Evolutionary conservation across 2,888 invertebrate species (phyloP).

Genomic region (Gasteruption jaculator): DNA sequence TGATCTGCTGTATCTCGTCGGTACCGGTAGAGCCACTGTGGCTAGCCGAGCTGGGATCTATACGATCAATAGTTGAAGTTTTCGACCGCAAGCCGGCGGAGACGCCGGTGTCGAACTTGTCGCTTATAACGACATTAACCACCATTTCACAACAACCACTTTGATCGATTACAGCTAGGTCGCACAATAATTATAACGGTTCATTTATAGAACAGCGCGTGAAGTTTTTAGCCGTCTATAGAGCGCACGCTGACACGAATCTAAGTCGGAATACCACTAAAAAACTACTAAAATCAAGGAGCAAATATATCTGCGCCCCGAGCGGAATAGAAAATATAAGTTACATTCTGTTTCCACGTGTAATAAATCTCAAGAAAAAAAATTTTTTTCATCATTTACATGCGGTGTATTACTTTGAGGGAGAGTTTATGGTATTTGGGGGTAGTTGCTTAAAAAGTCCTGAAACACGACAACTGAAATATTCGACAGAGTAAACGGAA

Average conservation of each 20-base stretch:
- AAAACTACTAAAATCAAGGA: not conserved
- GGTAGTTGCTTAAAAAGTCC: too few species aligned
- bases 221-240: not conserved
- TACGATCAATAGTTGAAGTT: not conserved
- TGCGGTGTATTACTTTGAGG: too few species aligned
- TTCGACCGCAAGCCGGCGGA: not conserved
- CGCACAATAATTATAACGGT: not conserved
- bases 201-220: slow-evolving; percentile 1
- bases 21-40: not conserved
- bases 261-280: not conserved
- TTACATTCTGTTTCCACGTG: too few species aligned
- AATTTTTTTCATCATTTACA: too few species aligned
- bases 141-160: slow-evolving; percentile 5
- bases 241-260: not conserved
- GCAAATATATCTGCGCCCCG: not conserved
- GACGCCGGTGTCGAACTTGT: not conserved
- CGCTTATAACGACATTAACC: slow-evolving; percentile 1
- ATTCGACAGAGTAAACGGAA: too few species aligned
- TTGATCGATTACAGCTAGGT: not conserved
- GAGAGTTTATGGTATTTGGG: too few species aligned
- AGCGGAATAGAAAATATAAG: too few species aligned
- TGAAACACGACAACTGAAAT: too few species aligned
- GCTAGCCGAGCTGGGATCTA: slow-evolving; percentile 1
- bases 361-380: too few species aligned
- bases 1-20: slow-evolving; percentile 6